Percentiles rank a stretch among this genome's conserved stretches.
Conservation (phyloP, 2,797 vertebrate species). For the Chiroxiphia lanceolata region DNA sequence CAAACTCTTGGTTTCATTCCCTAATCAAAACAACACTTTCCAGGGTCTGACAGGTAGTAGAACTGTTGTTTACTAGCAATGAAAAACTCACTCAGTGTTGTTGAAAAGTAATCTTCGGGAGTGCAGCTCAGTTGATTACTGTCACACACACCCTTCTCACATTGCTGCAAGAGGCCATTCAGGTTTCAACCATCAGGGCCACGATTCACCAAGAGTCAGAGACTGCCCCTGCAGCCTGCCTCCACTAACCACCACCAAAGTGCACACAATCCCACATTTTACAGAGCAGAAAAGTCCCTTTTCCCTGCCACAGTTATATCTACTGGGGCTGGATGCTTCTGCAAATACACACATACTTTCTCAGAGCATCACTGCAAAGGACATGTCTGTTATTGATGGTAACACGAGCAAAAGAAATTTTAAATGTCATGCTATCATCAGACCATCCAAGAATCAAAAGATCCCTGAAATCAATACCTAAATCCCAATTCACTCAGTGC, state of each 20-base stretch:
- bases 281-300: background rate
- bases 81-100: background rate
- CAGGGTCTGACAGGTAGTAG: background rate
- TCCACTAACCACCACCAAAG: accelerated
- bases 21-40: background rate
- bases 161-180: background rate
- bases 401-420: background rate
- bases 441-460: background rate
- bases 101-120: background rate
- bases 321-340: background rate
- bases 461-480: background rate
- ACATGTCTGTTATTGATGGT: background rate
- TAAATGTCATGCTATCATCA: background rate
- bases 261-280: no score
- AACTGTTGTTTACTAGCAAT: background rate
- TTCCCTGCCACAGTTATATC: background rate
- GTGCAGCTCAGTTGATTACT: background rate
- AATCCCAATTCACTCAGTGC: background rate
- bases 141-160: background rate
- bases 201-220: background rate
- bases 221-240: background rate
- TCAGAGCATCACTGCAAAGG: background rate
- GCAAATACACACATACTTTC: background rate
- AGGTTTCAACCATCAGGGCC: background rate
- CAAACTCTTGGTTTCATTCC: background rate